phyloP scores from a whole-genome alignment of 2,888 invertebrate genomes.

The Opisthograptis luteolata region DNA sequence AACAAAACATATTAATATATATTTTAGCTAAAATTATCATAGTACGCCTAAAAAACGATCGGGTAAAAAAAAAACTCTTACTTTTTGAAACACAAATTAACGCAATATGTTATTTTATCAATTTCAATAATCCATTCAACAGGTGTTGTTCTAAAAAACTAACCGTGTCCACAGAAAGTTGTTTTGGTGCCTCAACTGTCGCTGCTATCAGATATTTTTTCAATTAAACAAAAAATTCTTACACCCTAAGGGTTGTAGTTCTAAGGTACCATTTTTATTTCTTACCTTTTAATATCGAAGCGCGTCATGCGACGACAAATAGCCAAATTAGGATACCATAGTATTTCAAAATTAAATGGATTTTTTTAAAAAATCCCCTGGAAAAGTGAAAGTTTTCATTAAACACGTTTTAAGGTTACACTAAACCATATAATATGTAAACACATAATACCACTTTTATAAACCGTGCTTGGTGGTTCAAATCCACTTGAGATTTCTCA shows the following conservation, averaged over 20 bases:
- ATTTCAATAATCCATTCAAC: constrained; percentile 70
- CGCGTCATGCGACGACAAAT: constrained; percentile 47
- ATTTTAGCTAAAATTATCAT: neutral
- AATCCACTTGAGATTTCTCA: no score
- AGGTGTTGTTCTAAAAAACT: constrained; percentile 72
- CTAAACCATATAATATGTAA: no score
- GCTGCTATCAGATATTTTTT: constrained; percentile 70
- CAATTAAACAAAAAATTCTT: constrained; percentile 49
- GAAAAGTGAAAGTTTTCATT: no score
- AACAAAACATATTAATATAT: neutral
- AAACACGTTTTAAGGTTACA: no score
- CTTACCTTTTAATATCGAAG: constrained; percentile 5
- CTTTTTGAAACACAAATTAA: constrained; percentile 42
- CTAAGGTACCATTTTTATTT: constrained; percentile 42
- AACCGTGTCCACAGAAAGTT: constrained; percentile 71
- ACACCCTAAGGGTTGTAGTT: constrained; percentile 42
- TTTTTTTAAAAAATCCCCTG: no score
- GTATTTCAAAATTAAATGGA: no score
- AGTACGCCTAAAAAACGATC: constrained; percentile 7
- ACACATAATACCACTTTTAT: no score
- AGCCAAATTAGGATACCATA: constrained; percentile 52
- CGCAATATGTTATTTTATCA: constrained; percentile 62
- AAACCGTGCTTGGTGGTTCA: no score
- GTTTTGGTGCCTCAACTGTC: constrained; percentile 75
- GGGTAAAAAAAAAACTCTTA: constrained; percentile 23